Evolutionary conservation across 2,888 invertebrate species (phyloP), one percentile per base, ranked within the genome.

Genomic region (Heliothis peltigera): DNA sequence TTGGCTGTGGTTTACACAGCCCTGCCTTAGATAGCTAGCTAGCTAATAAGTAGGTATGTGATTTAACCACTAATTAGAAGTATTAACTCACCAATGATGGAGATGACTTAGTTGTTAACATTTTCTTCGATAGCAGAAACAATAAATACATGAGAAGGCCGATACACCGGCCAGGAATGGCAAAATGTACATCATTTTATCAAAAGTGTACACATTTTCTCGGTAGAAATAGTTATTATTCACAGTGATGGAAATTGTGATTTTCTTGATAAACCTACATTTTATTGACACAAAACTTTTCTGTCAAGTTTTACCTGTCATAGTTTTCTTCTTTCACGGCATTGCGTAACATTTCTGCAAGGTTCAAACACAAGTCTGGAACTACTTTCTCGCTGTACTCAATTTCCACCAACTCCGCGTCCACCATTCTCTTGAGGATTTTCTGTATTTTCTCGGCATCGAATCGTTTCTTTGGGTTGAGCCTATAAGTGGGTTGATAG

Each of bases 401-500:
- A 21, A 96, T 89, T 71, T 96, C 96, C 62, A 95, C 95, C 48
- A 97, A 86, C 69, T 96, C 96, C 22, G 96, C 93, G 22, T 95
- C 93, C 79, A 97, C 91, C 4, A 96, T 93, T 28, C 93, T 92
- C 80, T 95, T 92, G 10, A 97, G 88, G 57, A 97, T 95, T 82
- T 94, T 95, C 78, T 96, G 91, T 2, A 97, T 96, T 56, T 92
- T 92, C 81, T 97, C 96, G 10, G 90, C 87, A 79, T 96, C 96
- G 84, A 97, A 97, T 2, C 95, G 95, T 76, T 96, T 96, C 63
- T 95, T 95, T 0, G 97, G 92, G 64, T 96, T 95, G 44, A 97
- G 84, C 79, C 96, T 96, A 84, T 96, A 97, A 0, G 96, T 96
- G 59, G 97, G 97, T 87, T 96, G 96, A 83, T 95, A 96, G 19